phyloP scores from a whole-genome alignment of 2,113 vertebrate species.

The Crotalus viridis region DNA sequence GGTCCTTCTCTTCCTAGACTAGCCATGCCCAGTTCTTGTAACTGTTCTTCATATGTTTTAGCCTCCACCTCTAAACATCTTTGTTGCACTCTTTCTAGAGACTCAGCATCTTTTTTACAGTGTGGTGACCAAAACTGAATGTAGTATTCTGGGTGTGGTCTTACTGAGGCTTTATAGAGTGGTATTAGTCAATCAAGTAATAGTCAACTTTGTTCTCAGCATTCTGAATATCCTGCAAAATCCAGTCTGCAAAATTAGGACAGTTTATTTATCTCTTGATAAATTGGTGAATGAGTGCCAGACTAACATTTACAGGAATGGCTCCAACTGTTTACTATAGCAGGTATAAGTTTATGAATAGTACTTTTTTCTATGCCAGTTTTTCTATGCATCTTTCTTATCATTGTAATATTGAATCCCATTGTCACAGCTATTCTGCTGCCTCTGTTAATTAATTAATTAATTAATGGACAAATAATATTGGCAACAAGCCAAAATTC shows the following conservation, averaged over 20 bases:
- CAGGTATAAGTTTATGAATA: background rate
- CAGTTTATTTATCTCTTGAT: background rate
- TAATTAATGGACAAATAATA: background rate
- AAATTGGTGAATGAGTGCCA: background rate
- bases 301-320: background rate
- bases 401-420: background rate
- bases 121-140: too few relatives aligned
- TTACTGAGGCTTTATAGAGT: too few relatives aligned
- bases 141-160: too few relatives aligned
- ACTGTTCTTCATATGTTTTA: too few relatives aligned
- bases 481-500: background rate
- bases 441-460: background rate
- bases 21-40: too few relatives aligned
- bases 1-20: too few relatives aligned
- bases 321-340: background rate
- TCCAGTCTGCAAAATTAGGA: background rate
- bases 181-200: background rate
- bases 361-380: background rate
- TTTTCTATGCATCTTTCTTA: background rate
- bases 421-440: background rate
- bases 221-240: background rate
- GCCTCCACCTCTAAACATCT: too few relatives aligned
- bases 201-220: background rate
- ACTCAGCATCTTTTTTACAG: too few relatives aligned
- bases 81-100: too few relatives aligned